phyloP scores from a whole-genome alignment of 2,797 vertebrate genomes.

The Lophius americanus region DNA sequence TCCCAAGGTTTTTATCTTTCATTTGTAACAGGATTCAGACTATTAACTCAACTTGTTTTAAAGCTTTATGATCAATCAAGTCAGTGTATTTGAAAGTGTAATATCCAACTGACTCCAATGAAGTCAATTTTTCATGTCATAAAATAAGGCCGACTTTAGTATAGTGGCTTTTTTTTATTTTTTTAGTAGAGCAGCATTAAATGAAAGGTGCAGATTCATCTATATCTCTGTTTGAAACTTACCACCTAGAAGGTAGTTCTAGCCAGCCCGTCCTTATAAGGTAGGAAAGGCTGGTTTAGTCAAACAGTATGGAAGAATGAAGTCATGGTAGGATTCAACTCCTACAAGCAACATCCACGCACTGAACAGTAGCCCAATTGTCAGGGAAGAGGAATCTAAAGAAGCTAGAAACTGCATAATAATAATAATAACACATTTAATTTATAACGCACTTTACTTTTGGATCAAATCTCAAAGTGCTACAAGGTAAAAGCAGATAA shows the following conservation, averaged over 20 bases:
- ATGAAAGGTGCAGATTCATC: too few species aligned
- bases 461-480: too few species aligned
- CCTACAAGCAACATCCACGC: not conserved
- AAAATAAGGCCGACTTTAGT: not conserved
- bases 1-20: not conserved
- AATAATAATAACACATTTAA: too few species aligned
- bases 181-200: too few species aligned
- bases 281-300: not conserved
- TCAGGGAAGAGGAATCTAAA: slow-evolving; percentile 2
- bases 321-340: not conserved
- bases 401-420: not conserved
- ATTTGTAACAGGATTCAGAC: too few species aligned
- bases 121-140: not conserved
- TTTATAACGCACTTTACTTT: too few species aligned
- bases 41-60: not conserved
- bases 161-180: not conserved
- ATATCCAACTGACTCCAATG: not conserved
- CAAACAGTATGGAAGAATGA: not conserved
- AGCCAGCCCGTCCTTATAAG: not conserved
- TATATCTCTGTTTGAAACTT: too few species aligned
- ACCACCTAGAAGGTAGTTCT: too few species aligned
- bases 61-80: not conserved
- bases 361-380: slow-evolving; percentile 14
- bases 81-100: not conserved
- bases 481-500: too few species aligned